phyloP scores from a whole-genome alignment of 2,113 vertebrate species.

The Upupa epops region DNA sequence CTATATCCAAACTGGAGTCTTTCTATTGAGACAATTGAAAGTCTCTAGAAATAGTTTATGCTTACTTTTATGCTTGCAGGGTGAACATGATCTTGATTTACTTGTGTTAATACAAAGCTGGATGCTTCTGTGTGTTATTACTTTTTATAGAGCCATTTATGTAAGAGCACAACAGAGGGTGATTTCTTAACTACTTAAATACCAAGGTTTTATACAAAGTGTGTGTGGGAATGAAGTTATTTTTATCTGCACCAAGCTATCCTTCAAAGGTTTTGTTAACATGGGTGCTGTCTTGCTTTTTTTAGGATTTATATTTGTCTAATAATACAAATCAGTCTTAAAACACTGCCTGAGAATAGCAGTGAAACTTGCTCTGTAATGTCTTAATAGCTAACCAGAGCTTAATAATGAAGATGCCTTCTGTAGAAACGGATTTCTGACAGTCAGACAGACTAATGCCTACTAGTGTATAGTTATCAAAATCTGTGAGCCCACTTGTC shows the following conservation, averaged over 20 bases:
- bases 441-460: neutral
- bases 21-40: neutral
- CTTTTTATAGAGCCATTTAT: neutral
- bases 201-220: neutral
- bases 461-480: neutral
- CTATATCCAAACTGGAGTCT: neutral
- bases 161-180: no score
- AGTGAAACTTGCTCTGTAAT: neutral
- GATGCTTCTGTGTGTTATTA: neutral
- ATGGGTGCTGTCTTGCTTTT: neutral
- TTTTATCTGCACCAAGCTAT: neutral
- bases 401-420: neutral
- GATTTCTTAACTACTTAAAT: neutral
- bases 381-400: neutral
- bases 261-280: neutral
- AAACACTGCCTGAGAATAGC: neutral
- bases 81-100: neutral
- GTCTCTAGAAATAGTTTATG: neutral
- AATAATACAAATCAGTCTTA: neutral
- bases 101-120: neutral
- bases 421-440: neutral
- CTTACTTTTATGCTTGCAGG: neutral
- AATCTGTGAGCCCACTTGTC: neutral
- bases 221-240: neutral
- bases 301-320: neutral